These are phyloP conservation scores for Vandiemenella viatica DNA, from an alignment of 2,888 invertebrate genomes.

Conservation along the genomic window DNA sequence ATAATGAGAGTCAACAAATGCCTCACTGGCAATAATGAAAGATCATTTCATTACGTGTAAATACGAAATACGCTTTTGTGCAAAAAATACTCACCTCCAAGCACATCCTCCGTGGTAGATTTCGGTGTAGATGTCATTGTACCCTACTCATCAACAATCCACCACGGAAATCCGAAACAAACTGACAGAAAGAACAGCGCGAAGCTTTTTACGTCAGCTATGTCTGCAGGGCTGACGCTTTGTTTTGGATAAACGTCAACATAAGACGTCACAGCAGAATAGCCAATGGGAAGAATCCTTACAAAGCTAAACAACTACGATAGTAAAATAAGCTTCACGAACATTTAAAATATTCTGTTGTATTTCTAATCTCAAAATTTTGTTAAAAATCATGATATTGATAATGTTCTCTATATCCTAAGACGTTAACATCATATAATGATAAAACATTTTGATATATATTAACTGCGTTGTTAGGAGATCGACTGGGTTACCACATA, in stretches of 20 bases:
- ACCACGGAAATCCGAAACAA: constrained; percentile 2
- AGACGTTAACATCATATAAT: no score
- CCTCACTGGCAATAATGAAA: no score
- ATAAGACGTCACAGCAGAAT: constrained; percentile 10
- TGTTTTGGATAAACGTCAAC: constrained; percentile 18
- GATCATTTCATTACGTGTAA: no score
- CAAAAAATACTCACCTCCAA: constrained; percentile 16
- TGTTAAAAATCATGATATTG: no score
- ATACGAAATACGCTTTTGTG: no score
- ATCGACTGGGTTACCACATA: no score
- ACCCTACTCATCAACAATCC: constrained; percentile 2
- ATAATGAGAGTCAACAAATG: no score
- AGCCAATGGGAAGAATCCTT: constrained; percentile 4
- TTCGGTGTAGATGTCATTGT: constrained; percentile 17
- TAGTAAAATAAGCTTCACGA: not conserved
- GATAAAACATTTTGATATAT: no score
- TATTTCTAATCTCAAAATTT: no score
- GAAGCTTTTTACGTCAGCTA: constrained; percentile 1
- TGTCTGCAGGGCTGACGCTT: constrained; percentile 12
- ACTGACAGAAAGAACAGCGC: constrained; percentile 8
- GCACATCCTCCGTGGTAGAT: constrained; percentile 14
- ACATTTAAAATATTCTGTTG: not conserved
- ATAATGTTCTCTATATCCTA: no score
- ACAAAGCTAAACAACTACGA: not conserved
- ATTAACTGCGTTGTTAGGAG: no score